Conservation (phyloP, 2,113 vertebrate genomes). For the Aphelocoma coerulescens region DNA sequence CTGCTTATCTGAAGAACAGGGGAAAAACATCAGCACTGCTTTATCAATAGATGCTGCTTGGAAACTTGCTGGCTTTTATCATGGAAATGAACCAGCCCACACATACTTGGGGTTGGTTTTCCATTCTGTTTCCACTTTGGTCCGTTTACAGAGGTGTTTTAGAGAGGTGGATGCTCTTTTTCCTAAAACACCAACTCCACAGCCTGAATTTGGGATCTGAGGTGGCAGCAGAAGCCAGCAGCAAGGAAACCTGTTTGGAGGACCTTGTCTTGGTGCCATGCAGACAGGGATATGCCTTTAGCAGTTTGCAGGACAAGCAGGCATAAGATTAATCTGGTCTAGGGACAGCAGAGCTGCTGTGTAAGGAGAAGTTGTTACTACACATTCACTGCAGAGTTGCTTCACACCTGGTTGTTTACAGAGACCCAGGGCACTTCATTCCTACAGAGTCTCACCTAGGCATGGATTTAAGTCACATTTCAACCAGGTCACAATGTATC, state of each 20-base stretch:
- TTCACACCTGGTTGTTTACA: background rate
- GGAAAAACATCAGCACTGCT: background rate
- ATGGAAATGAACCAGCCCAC: background rate
- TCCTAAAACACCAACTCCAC: background rate
- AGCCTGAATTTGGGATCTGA: background rate
- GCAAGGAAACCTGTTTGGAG: background rate
- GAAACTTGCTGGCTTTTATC: background rate
- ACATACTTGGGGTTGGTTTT: background rate
- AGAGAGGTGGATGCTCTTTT: background rate
- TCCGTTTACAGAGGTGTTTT: background rate
- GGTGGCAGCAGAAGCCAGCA: background rate
- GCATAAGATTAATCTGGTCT: background rate
- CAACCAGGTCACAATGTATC: background rate
- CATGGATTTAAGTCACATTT: background rate
- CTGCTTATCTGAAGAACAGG: background rate
- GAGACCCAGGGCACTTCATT: background rate
- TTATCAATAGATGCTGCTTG: background rate
- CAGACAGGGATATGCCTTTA: background rate
- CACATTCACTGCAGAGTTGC: background rate
- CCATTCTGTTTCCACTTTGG: background rate
- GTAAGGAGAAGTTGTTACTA: background rate
- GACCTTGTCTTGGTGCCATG: background rate
- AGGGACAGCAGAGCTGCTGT: background rate
- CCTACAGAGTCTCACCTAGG: accelerated
- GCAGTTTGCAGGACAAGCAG: background rate